Percentiles rank a stretch among this genome's conserved stretches.
These are phyloP conservation scores for Tiliacea aurago DNA, from an alignment of 2,888 invertebrate species.

Conservation along the genomic window DNA sequence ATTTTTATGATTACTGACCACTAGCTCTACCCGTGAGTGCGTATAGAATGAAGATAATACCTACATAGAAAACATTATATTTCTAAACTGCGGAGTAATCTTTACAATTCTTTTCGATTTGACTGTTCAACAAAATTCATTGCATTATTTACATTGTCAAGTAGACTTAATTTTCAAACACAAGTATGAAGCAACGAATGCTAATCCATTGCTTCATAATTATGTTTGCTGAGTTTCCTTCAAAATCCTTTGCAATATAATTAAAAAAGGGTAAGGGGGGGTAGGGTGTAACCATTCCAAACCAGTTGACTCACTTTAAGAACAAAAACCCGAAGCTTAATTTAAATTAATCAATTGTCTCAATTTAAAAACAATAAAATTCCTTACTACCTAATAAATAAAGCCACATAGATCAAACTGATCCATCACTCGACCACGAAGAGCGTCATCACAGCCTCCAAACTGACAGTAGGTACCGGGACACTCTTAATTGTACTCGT, in stretches of 20 bases:
- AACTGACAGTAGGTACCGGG: conserved; percentile 37
- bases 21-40: too few species aligned
- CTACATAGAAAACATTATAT: background rate
- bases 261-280: too few species aligned
- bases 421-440: conserved; percentile 16
- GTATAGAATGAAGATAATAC: too few species aligned
- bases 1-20: too few species aligned
- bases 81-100: background rate
- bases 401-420: conserved; percentile 23
- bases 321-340: background rate
- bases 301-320: background rate
- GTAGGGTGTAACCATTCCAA: too few species aligned
- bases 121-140: background rate
- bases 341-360: background rate
- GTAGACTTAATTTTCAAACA: background rate
- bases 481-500: conserved; percentile 48
- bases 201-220: too few species aligned
- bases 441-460: conserved; percentile 34
- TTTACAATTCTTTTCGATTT: background rate
- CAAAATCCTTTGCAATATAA: background rate
- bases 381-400: conserved; percentile 8
- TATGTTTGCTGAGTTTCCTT: background rate
- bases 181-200: background rate
- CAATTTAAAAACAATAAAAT: background rate
- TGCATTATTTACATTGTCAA: background rate